Evolutionary conservation across 2,797 vertebrate genomes (phyloP), one percentile per base, ranked within the genome.

Genomic region (Myotis pilosus): DNA sequence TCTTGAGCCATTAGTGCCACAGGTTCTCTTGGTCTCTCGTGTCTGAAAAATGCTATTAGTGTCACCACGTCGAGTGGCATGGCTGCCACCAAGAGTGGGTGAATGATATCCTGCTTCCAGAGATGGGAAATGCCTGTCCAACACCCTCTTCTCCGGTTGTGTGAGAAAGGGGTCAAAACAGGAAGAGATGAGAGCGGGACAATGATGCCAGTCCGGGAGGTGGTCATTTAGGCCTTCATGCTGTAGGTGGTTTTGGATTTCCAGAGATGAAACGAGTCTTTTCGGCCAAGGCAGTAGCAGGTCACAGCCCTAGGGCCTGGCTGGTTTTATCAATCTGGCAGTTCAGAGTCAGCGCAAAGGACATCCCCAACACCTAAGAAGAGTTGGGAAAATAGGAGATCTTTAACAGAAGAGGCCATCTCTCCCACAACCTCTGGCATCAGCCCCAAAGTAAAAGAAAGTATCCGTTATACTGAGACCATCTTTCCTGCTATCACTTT

Each of bases 271-370:
- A 94, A 71, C 53, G 89, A 81, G 38, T 92, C 57, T 95, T 41
- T 96, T 72, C 47, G 92, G 25, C 36, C 47, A 76, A 19, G 44
- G 17, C 0, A 28, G 72, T 25, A 66, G 41, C 25, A 81, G 71
- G 41, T 97, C 93, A 97, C 79, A 96, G 79, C 8, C 94, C 97
- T 76, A 98, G 47, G 72, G 83, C 82, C 30, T 97, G 96, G 86
- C 94, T 96, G 82, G 95, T 97, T 97, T 95, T 98, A 69, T 97
- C 97, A 94, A 98, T 97, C 84, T 98, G 98, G 93, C 97, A 98
- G 80, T 97, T 97, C 82, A 98, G 64, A 22, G 98, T 98, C 86
- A 98, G 82, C 44, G 98, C 97, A 71, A 98, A 98, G 22, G 98
- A 97, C 98, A 98, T 98, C 25, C 97, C 98, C 64, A 98, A 88